phyloP scores from a whole-genome alignment of 2,113 vertebrate genomes.

The Ochotona curzoniae region DNA sequence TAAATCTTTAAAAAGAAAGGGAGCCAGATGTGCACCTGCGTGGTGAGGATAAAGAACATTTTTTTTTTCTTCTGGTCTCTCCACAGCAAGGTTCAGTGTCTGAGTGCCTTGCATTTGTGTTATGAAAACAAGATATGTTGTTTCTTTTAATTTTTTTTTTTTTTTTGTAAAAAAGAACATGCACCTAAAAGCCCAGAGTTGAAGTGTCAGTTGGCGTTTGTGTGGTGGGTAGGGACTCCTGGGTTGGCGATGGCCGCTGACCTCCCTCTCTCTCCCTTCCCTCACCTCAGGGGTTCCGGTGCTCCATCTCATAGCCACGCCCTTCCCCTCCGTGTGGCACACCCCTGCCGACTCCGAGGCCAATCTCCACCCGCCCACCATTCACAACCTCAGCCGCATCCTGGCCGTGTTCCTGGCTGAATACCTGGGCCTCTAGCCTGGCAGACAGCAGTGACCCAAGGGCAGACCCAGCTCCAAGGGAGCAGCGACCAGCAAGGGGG shows the following conservation, averaged over 20 bases:
- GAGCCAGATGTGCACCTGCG: not conserved
- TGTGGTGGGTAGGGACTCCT: too few species aligned
- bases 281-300: conserved; percentile 76
- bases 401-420: conserved; percentile 91
- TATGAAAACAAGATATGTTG: not conserved
- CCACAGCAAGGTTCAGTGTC: not conserved
- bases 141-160: too few species aligned
- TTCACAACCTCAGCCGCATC: conserved; percentile 92
- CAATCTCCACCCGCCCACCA: conserved; percentile 90
- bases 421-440: conserved; percentile 87
- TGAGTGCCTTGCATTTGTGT: not conserved
- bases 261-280: too few species aligned
- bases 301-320: conserved; percentile 93
- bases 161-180: too few species aligned
- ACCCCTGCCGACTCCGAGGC: conserved; percentile 90
- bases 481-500: not conserved
- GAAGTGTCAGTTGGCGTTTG: not conserved
- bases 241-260: not conserved
- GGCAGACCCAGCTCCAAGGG: too few species aligned
- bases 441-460: accelerated
- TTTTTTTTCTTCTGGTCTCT: not conserved
- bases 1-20: not conserved
- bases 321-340: conserved; percentile 95
- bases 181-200: not conserved
- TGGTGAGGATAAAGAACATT: not conserved